These are phyloP conservation scores for Danaus chrysippus DNA, from an alignment of 2,888 invertebrate species.

Conservation along the genomic window DNA sequence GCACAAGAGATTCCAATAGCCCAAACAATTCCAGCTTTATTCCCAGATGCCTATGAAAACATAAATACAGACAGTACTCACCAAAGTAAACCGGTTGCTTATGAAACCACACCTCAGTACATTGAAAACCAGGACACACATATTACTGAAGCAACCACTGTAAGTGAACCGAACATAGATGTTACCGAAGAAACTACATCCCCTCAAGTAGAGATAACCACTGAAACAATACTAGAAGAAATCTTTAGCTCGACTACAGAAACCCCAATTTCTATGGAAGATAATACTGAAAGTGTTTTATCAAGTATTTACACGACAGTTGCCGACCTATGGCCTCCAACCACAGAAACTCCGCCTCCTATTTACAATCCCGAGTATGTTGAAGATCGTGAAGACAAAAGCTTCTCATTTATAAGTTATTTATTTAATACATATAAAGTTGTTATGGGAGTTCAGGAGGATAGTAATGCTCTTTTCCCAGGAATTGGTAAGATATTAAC, in stretches of 20 bases:
- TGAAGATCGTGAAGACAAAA: conserved; percentile 34
- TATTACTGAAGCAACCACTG: conserved; percentile 9
- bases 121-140: neutral
- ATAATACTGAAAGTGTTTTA: conserved; percentile 42
- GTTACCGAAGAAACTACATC: neutral
- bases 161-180: neutral
- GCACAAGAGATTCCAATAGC: neutral
- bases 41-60: conserved; percentile 5
- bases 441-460: conserved; percentile 56
- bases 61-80: conserved; percentile 16
- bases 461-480: conserved; percentile 62
- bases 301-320: conserved; percentile 58
- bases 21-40: conserved; percentile 16
- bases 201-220: neutral
- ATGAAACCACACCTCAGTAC: conserved; percentile 10
- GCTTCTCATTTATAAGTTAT: conserved; percentile 61
- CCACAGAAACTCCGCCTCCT: conserved; percentile 45
- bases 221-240: conserved; percentile 30
- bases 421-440: conserved; percentile 53
- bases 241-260: conserved; percentile 32
- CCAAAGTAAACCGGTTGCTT: conserved; percentile 18
- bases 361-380: conserved; percentile 48
- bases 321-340: conserved; percentile 57
- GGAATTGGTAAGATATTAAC: conserved; percentile 51
- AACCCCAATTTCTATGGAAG: conserved; percentile 27